phyloP scores from a whole-genome alignment of 2,797 vertebrate genomes.

The Gymnothorax javanicus region DNA sequence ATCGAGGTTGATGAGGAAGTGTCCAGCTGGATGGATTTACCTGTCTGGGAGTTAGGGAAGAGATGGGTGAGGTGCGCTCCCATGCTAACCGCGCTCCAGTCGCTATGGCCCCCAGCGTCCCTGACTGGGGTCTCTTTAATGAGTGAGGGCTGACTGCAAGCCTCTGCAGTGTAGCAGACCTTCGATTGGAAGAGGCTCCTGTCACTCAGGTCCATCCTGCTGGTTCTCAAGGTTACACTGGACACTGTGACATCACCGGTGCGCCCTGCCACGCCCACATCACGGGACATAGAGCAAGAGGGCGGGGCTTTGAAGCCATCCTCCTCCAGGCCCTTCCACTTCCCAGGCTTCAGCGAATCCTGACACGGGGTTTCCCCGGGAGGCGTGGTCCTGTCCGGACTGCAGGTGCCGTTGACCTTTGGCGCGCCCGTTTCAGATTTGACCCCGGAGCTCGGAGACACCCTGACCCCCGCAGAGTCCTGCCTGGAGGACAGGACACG shows the following conservation, averaged over 20 bases:
- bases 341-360: conserved; percentile 37
- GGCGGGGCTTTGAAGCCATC: conserved; percentile 8
- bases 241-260: conserved; percentile 28
- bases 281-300: conserved; percentile 28
- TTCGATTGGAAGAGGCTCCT: conserved; percentile 40
- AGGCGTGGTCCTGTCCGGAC: conserved; percentile 36
- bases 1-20: conserved; percentile 25
- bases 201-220: conserved; percentile 61
- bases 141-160: conserved; percentile 46
- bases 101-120: conserved; percentile 64
- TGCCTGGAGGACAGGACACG: conserved; percentile 33
- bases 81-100: conserved; percentile 67
- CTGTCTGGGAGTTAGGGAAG: conserved; percentile 33
- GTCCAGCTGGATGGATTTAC: conserved; percentile 48
- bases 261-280: conserved; percentile 13
- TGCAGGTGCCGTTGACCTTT: background rate
- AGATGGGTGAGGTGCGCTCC: conserved; percentile 45
- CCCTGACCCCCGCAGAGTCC: conserved; percentile 34
- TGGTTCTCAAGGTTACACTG: conserved; percentile 44
- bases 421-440: conserved; percentile 4
- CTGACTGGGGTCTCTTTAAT: conserved; percentile 74
- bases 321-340: conserved; percentile 33
- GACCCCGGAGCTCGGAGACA: conserved; percentile 33
- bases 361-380: conserved; percentile 26
- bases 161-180: conserved; percentile 34